Percentiles rank a stretch among this genome's conserved stretches.
phyloP scores from a whole-genome alignment of 2,797 vertebrate species.

The Megaceryle alcyon region DNA sequence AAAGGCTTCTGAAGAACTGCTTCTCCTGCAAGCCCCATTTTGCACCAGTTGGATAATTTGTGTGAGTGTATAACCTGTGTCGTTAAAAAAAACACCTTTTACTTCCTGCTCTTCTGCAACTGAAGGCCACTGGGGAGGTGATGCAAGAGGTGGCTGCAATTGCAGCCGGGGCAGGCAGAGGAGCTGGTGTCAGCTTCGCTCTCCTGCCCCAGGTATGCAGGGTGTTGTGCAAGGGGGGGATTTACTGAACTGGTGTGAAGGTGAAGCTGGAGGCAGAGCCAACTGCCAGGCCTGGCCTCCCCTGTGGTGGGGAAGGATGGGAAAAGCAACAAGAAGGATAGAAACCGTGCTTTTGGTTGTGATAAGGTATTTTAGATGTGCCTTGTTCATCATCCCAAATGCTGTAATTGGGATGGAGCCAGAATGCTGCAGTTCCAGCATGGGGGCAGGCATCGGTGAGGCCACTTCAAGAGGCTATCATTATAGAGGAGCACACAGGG shows the following conservation, averaged over 20 bases:
- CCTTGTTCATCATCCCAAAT: neutral
- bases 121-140: accelerated
- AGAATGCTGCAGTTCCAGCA: neutral
- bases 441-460: neutral
- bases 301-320: neutral
- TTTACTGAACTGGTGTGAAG: neutral
- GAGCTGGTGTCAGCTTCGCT: neutral
- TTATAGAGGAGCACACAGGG: accelerated
- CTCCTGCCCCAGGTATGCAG: accelerated
- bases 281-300: neutral
- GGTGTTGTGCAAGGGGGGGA: neutral
- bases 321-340: neutral
- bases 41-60: neutral
- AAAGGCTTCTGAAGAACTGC: neutral
- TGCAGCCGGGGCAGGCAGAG: neutral
- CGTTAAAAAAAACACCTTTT: neutral
- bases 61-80: neutral
- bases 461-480: neutral
- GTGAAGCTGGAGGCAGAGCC: neutral
- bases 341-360: neutral
- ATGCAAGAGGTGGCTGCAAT: neutral
- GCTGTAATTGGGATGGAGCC: neutral
- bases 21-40: neutral
- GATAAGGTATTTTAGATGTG: neutral
- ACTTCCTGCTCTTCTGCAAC: neutral